Evolutionary conservation across 2,888 invertebrate genomes (phyloP).

Genomic region (Buathra laborator): DNA sequence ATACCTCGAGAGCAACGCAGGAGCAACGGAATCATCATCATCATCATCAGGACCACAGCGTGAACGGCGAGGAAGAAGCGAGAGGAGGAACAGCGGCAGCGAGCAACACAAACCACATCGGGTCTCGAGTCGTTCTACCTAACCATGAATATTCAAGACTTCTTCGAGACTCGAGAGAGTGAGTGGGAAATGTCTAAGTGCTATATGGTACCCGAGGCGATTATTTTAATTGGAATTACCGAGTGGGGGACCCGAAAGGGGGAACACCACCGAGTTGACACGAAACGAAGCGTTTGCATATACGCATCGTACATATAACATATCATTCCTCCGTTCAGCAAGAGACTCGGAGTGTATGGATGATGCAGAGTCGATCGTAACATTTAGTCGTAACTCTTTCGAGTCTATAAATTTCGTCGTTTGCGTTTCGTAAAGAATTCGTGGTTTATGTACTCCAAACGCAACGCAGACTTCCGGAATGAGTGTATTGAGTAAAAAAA

Average conservation of each 20-base stretch:
- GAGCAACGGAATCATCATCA: slow-evolving; percentile 66
- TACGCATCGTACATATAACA: slow-evolving; percentile 50
- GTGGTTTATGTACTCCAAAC: too few species aligned
- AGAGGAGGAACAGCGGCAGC: slow-evolving; percentile 32
- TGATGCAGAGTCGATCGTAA: too few species aligned
- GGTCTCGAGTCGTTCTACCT: slow-evolving; percentile 61
- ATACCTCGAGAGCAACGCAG: slow-evolving; percentile 62
- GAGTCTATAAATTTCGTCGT: too few species aligned
- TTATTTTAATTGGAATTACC: slow-evolving; percentile 75
- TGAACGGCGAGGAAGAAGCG: slow-evolving; percentile 40
- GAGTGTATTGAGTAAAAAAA: too few species aligned
- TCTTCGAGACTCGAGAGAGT: slow-evolving; percentile 29
- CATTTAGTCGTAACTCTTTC: too few species aligned
- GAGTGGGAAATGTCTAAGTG: slow-evolving; percentile 62
- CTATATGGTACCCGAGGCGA: slow-evolving; percentile 70
- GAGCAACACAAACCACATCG: slow-evolving; percentile 20
- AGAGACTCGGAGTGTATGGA: background rate
- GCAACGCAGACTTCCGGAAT: too few species aligned
- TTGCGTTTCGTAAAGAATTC: too few species aligned
- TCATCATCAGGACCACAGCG: slow-evolving; percentile 45
- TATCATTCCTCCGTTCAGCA: background rate
- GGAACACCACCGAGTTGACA: slow-evolving; percentile 21
- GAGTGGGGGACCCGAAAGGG: slow-evolving; percentile 35
- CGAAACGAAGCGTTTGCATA: slow-evolving; percentile 61
- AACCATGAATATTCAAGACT: slow-evolving; percentile 72